phyloP scores from a whole-genome alignment of 2,113 vertebrate species.

The Poecilia latipinna region DNA sequence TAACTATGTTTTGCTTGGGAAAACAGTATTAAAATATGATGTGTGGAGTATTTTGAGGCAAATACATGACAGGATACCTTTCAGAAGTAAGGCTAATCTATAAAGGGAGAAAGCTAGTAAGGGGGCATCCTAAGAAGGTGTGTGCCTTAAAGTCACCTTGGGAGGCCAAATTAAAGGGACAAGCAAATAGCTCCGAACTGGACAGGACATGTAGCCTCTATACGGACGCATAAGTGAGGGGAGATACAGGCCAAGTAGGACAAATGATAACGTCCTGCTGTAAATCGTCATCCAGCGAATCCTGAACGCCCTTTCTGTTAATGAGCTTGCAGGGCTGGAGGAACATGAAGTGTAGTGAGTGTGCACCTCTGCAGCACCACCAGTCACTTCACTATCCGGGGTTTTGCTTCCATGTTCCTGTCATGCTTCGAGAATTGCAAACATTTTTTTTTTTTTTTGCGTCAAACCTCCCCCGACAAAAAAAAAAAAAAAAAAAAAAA shows the following conservation, averaged over 20 bases:
- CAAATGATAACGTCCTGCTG: conserved; percentile 64
- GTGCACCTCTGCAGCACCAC: conserved; percentile 67
- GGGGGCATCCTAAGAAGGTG: conserved; percentile 51
- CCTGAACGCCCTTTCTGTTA: conserved; percentile 54
- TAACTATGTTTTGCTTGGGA: background rate
- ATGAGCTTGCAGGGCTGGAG: conserved; percentile 42
- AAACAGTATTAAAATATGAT: background rate
- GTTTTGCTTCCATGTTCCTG: conserved; percentile 31
- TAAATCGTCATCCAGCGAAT: conserved; percentile 35
- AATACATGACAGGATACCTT: background rate
- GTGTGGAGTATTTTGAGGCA: conserved; percentile 19
- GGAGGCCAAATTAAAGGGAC: conserved; percentile 71
- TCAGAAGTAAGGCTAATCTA: conserved; percentile 40
- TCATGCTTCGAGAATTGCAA: conserved; percentile 43
- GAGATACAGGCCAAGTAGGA: conserved; percentile 45
- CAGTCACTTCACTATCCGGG: conserved; percentile 47
- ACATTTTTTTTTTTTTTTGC: conserved; percentile 42
- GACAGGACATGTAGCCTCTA: conserved; percentile 24
- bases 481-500: too few relatives aligned
- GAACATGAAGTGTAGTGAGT: conserved; percentile 30
- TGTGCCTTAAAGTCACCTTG: conserved; percentile 79
- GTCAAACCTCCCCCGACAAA: conserved; percentile 22
- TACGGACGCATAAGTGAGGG: conserved; percentile 18
- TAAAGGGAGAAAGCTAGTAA: conserved; percentile 37
- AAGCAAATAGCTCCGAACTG: conserved; percentile 61